Evolutionary conservation across 1,140 invertebrate genomes (phyloP), one percentile per base, ranked within the genome.

Genomic region (Hypsibius dujardini): DNA sequence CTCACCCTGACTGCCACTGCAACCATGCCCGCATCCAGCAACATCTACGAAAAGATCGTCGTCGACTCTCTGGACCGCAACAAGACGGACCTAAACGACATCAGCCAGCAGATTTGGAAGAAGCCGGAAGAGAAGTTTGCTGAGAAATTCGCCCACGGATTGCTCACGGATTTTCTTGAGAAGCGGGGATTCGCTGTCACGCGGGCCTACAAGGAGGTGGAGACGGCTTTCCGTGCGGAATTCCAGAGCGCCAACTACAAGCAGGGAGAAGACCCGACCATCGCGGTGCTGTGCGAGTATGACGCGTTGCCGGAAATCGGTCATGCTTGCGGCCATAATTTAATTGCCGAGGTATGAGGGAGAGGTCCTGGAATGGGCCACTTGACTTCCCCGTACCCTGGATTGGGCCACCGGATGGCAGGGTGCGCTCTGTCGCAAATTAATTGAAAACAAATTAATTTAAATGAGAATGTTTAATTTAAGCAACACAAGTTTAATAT

Each of bases 291-390:
- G 2, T 81, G 80, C 72, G 79, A 81, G 73, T 81, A 81, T 74
- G 80, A 81, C 74, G 79, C 80, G 1, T 74, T 81, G n/a, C 79
- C 80, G 0, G 77, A 75, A 3, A 78, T 80, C 2, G 80, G 80
- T n/a, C 80, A 81, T 75, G 80, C 79, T 0, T 81, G 80, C 75
- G 80, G 79, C 7, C 50, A 56, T n/a, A 56, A 56, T n/a, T n/a
- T 56, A 7, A 56, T 56, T 56, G 50, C 50, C 7, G 50, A n/a
- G n/a, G n/a, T n/a, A n/a, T n/a, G n/a, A n/a, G n/a, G n/a, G n/a
- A n/a, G n/a, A n/a, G n/a, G n/a, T n/a, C n/a, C n/a, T n/a, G n/a
- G n/a, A n/a, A n/a, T n/a, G n/a, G n/a, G n/a, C n/a, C n/a, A n/a
- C n/a, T n/a, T n/a, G n/a, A n/a, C n/a, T n/a, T n/a, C n/a, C n/a